phyloP scores from a whole-genome alignment of 2,113 vertebrate genomes.

The Neopipo cinnamomea region DNA sequence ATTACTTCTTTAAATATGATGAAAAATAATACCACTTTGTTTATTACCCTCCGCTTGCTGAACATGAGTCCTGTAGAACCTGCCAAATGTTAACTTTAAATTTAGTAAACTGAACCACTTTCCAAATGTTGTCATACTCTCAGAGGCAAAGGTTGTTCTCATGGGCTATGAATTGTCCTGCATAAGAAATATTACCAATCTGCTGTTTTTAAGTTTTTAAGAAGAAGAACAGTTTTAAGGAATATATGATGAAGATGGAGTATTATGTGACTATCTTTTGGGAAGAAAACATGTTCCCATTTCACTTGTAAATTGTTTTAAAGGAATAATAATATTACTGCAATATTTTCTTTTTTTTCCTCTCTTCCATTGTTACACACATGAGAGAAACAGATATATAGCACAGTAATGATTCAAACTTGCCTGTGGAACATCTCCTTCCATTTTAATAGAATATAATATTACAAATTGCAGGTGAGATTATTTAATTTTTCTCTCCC shows the following conservation, averaged over 20 bases:
- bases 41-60: constrained; percentile 28
- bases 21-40: constrained; percentile 51
- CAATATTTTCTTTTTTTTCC: not conserved
- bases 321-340: not conserved
- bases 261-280: not conserved
- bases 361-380: not conserved
- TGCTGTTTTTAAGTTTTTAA: not conserved
- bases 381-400: not conserved
- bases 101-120: not conserved
- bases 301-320: not conserved
- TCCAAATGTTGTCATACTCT: constrained; percentile 21
- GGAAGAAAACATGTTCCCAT: not conserved
- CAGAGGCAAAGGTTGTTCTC: not conserved
- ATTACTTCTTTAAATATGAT: constrained; percentile 54
- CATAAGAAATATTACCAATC: not conserved
- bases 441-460: constrained; percentile 36
- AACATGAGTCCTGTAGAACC: not conserved
- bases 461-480: constrained; percentile 18
- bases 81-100: constrained; percentile 52
- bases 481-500: constrained; percentile 2
- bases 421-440: not conserved
- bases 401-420: constrained; percentile 14
- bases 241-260: not conserved
- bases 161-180: not conserved
- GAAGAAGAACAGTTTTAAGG: not conserved